Evolutionary conservation across 2,888 invertebrate genomes (phyloP).

Genomic region (Melanchra persicariae): DNA sequence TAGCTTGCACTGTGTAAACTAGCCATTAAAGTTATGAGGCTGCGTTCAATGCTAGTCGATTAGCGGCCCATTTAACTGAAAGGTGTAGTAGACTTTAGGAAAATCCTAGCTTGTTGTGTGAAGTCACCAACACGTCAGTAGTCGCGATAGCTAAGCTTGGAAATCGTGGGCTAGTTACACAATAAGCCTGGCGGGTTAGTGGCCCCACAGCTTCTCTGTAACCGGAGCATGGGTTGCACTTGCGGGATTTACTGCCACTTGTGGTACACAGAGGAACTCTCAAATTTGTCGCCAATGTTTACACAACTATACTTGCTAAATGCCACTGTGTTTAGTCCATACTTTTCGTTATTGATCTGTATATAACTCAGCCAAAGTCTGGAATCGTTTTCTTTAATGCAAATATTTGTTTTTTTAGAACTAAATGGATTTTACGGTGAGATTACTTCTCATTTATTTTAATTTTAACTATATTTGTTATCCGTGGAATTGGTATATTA

Average conservation of each 20-base stretch:
- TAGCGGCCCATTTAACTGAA: background rate
- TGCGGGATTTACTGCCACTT: conserved; percentile 70
- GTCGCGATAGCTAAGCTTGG: conserved; percentile 26
- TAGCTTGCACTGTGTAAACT: too few species aligned
- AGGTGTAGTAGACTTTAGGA: background rate
- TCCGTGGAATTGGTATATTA: too few species aligned
- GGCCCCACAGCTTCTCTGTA: conserved; percentile 70
- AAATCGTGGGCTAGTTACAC: conserved; percentile 49
- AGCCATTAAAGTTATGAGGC: too few species aligned
- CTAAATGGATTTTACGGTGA: too few species aligned
- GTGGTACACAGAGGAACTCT: conserved; percentile 61
- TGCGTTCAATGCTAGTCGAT: background rate
- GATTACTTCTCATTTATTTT: too few species aligned
- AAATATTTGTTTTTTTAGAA: too few species aligned
- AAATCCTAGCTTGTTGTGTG: conserved; percentile 23
- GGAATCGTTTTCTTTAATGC: conserved; percentile 44
- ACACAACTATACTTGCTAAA: conserved; percentile 60
- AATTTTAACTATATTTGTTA: too few species aligned
- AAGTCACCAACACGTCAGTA: conserved; percentile 31
- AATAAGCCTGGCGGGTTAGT: conserved; percentile 66
- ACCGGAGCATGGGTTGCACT: conserved; percentile 68
- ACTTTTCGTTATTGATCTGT: conserved; percentile 32
- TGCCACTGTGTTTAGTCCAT: conserved; percentile 51
- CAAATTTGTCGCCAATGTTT: conserved; percentile 71
- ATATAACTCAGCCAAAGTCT: too few species aligned